Evolutionary conservation across 2,797 vertebrate genomes (phyloP).

Genomic region (Mormyrus hasselquistii): DNA sequence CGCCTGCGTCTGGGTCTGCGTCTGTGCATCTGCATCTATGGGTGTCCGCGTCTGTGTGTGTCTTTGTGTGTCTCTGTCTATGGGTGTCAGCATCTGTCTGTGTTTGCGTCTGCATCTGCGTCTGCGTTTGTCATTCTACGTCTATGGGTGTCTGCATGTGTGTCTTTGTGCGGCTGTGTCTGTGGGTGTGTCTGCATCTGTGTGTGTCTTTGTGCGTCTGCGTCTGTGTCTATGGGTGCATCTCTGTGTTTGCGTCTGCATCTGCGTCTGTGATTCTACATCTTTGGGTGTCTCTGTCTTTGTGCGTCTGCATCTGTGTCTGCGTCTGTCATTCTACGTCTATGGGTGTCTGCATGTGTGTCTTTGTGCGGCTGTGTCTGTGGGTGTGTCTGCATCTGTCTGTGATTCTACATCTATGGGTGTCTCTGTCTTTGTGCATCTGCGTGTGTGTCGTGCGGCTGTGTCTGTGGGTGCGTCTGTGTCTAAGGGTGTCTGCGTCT

Average conservation of each 20-base stretch:
- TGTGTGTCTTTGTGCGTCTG: no score
- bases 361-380: neutral
- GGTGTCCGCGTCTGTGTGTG: neutral
- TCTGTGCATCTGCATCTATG: neutral
- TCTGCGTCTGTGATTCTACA: no score
- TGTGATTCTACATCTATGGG: neutral
- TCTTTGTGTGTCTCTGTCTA: neutral
- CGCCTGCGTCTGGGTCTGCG: neutral
- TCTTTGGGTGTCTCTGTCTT: no score
- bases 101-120: neutral
- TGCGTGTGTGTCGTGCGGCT: neutral
- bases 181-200: neutral
- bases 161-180: neutral
- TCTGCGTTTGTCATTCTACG: no score
- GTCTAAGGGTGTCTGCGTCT: neutral
- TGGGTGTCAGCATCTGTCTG: neutral
- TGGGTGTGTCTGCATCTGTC: neutral
- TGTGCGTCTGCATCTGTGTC: no score
- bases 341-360: no score
- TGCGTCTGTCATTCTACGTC: no score
- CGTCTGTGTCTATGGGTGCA: neutral
- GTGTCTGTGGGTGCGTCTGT: neutral
- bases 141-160: no score
- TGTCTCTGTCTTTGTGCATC: neutral
- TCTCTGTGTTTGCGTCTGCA: no score